phyloP scores from a whole-genome alignment of 2,797 vertebrate species.

The Tenualosa ilisha region DNA sequence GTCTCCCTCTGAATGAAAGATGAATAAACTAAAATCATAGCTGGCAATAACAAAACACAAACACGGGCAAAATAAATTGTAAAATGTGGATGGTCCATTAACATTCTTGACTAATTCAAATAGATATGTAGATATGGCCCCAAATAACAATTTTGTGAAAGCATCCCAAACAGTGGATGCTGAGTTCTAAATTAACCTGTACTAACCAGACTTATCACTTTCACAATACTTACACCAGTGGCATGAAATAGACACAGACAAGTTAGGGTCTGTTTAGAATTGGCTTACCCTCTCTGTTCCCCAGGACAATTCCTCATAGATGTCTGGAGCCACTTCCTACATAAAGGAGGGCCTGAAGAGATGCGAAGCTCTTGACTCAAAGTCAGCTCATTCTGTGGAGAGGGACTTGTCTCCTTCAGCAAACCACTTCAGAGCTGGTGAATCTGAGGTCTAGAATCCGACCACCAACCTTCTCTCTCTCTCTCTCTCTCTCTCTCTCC shows the following conservation, averaged over 20 bases:
- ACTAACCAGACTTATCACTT: background rate
- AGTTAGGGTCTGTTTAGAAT: background rate
- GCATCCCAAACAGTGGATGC: background rate
- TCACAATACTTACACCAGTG: background rate
- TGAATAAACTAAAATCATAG: background rate
- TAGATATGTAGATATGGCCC: background rate
- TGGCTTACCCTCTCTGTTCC: background rate
- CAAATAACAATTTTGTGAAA: background rate
- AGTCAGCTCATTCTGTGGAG: background rate
- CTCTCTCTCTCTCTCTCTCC: background rate
- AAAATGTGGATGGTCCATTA: background rate
- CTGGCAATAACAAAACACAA: background rate
- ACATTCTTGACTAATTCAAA: background rate
- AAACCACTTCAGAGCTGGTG: conserved; percentile 3
- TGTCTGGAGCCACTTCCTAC: conserved; percentile 10
- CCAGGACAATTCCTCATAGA: background rate
- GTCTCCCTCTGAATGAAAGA: background rate
- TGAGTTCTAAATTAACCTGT: background rate
- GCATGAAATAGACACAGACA: background rate
- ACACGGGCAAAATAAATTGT: background rate
- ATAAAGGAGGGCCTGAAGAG: conserved; percentile 10
- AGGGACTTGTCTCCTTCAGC: conserved; percentile 10
- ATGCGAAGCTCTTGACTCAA: background rate
- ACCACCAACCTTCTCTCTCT: background rate
- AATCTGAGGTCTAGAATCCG: background rate